Evolutionary conservation across 2,888 invertebrate species (phyloP).

Genomic region (Augiades crinisus): DNA sequence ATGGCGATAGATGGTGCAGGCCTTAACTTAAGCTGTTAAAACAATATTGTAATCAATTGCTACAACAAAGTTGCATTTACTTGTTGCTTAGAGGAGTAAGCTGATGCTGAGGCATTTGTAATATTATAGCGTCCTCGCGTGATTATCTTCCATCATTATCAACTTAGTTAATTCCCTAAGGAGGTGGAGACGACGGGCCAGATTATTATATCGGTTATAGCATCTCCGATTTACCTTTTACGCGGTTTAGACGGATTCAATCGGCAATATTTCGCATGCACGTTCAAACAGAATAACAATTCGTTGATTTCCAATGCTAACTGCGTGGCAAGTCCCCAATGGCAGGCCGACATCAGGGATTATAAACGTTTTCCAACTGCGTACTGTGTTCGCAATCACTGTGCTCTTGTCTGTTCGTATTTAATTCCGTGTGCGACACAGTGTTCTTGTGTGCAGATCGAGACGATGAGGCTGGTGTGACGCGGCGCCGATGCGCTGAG

Average conservation of each 20-base stretch:
- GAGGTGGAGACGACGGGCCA: not conserved
- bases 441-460: conserved; percentile 10
- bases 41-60: not conserved
- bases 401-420: not conserved
- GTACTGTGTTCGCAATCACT: conserved; percentile 18
- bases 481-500: conserved; percentile 27
- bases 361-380: conserved; percentile 34
- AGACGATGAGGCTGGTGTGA: conserved; percentile 11
- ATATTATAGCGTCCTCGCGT: not conserved
- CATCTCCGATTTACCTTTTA: conserved; percentile 25
- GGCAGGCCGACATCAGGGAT: conserved; percentile 36
- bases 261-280: conserved; percentile 30
- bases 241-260: conserved; percentile 31
- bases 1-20: no score
- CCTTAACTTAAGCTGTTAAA: not conserved
- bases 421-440: conserved; percentile 26
- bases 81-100: not conserved
- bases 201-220: not conserved
- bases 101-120: not conserved
- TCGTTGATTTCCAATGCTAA: conserved; percentile 40
- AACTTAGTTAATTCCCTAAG: not conserved
- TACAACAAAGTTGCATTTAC: not conserved
- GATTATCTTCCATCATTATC: not conserved
- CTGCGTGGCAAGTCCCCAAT: conserved; percentile 39
- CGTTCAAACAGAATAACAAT: conserved; percentile 38